Evolutionary conservation across 2,113 vertebrate genomes (phyloP).

Genomic region (Stigmatopora nigra): DNA sequence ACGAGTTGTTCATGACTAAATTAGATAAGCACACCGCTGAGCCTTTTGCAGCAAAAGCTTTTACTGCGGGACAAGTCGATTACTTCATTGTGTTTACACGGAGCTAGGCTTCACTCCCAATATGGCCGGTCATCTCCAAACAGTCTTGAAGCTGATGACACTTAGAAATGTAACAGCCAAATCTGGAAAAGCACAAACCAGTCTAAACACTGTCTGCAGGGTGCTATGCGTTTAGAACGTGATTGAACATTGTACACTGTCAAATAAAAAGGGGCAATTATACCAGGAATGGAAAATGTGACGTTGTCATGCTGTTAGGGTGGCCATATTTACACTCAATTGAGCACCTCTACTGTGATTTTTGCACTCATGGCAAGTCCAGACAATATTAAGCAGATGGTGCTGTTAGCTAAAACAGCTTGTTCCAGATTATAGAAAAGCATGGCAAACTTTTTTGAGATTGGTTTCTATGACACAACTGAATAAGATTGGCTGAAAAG

Average conservation of each 20-base stretch:
- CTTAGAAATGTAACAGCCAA: not conserved
- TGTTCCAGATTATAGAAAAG: not conserved
- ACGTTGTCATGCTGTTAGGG: not conserved
- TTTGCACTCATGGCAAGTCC: not conserved
- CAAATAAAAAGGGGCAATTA: not conserved
- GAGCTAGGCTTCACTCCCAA: constrained; percentile 3
- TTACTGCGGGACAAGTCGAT: not conserved
- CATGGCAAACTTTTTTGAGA: not conserved
- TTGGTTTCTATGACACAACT: not conserved
- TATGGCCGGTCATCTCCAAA: constrained; percentile 14
- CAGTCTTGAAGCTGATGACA: not conserved
- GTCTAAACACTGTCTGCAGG: not conserved
- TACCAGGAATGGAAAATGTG: not conserved
- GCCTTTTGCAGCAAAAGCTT: constrained; percentile 13
- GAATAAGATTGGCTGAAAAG: not conserved
- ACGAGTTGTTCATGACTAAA: not conserved
- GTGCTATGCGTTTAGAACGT: not conserved
- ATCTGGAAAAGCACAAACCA: not conserved
- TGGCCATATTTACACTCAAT: not conserved
- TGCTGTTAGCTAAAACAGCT: not conserved
- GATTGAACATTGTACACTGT: not conserved
- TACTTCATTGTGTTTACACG: constrained; percentile 3
- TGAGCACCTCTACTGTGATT: not conserved
- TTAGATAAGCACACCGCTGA: not conserved
- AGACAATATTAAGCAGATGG: not conserved